These are phyloP conservation scores for Desmophyllum pertusum DNA, from an alignment of 92 coral and sea anemone species.

Conservation along the genomic window DNA sequence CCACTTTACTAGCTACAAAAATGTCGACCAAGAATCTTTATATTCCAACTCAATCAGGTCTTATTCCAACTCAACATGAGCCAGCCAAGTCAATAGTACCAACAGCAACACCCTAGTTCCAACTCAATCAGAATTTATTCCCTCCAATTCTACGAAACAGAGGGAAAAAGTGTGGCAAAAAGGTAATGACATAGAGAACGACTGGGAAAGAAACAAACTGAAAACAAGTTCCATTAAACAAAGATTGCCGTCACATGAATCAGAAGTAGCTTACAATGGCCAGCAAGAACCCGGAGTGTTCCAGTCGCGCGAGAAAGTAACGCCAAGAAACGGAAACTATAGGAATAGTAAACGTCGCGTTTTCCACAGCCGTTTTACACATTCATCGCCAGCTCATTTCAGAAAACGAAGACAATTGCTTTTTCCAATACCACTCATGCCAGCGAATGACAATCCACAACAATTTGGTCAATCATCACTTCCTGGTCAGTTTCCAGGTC, in stretches of 20 bases:
- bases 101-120: slow-evolving; percentile 18
- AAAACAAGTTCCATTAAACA: not conserved
- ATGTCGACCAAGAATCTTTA: not conserved
- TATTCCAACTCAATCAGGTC: slow-evolving; percentile 27
- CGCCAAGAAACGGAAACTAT: not conserved
- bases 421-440: slow-evolving; percentile 28
- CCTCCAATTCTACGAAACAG: not conserved
- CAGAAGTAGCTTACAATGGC: not conserved
- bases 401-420: slow-evolving; percentile 22
- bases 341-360: not conserved
- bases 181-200: not conserved
- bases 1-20: not conserved
- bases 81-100: slow-evolving; percentile 6
- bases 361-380: not conserved
- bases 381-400: not conserved
- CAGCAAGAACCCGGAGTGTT: not conserved
- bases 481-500: no score
- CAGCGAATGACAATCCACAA: slow-evolving; percentile 17
- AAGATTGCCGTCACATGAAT: not conserved
- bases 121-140: slow-evolving; percentile 12
- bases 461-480: slow-evolving; percentile 24
- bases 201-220: slow-evolving; percentile 19
- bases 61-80: not conserved
- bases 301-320: not conserved
- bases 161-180: not conserved